These are phyloP conservation scores for Portevinia maculata DNA, from an alignment of 2,888 invertebrate species.

Conservation along the genomic window DNA sequence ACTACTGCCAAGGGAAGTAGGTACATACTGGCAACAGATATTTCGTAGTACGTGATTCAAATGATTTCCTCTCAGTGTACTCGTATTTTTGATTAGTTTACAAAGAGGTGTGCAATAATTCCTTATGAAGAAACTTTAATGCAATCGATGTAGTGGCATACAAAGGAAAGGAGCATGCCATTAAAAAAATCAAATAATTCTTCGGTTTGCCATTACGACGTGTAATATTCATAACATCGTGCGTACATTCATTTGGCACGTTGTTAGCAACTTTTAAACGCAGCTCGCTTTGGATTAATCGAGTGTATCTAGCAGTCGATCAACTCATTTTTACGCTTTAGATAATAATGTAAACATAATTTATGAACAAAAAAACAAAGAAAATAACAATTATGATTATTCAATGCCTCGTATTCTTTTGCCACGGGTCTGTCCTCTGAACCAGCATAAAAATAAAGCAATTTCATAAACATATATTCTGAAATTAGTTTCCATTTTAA, in stretches of 20 bases:
- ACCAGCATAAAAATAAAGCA: conserved; percentile 21
- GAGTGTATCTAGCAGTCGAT: conserved; percentile 3
- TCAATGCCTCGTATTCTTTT: conserved; percentile 9
- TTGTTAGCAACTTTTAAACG: conserved; percentile 2
- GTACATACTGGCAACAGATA: not conserved
- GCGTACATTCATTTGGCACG: conserved; percentile 4
- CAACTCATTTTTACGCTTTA: not conserved
- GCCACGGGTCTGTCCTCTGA: conserved; percentile 24
- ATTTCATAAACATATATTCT: conserved; percentile 13
- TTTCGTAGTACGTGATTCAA: conserved; percentile 18
- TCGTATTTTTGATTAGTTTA: conserved; percentile 8
- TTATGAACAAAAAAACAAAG: conserved; percentile 24
- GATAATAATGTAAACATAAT: conserved; percentile 13
- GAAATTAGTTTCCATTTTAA: conserved; percentile 29
- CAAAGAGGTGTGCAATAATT: not conserved
- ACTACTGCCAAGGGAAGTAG: not conserved
- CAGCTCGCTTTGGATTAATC: not conserved
- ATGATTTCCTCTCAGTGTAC: not conserved
- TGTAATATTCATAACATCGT: not conserved
- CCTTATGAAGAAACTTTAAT: not conserved
- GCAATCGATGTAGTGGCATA: not conserved
- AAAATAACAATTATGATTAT: conserved; percentile 9
- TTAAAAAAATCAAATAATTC: conserved; percentile 15
- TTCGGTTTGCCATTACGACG: conserved; percentile 3
- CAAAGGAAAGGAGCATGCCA: not conserved